Percentiles rank a stretch among this genome's conserved stretches.
Conservation (phyloP, 2,113 vertebrate genomes). For the Eira barbara region DNA sequence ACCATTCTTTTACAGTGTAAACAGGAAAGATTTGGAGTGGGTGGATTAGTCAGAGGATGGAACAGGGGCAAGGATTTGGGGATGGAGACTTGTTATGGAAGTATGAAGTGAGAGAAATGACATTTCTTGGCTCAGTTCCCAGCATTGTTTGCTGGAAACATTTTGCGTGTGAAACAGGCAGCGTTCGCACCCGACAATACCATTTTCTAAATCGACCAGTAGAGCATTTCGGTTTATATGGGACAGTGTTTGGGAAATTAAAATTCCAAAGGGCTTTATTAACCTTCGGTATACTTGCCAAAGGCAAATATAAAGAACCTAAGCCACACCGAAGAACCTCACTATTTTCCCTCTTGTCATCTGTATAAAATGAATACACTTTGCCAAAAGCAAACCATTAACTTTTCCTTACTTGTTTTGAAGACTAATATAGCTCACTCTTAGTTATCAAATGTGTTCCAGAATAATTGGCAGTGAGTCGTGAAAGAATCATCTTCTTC, state of each 20-base stretch:
- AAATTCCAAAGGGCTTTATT: slow-evolving; percentile 33
- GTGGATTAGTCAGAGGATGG: slow-evolving; percentile 51
- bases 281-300: background rate
- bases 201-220: background rate
- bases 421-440: background rate
- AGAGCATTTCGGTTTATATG: background rate
- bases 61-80: background rate
- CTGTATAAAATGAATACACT: background rate
- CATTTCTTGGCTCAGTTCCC: slow-evolving; percentile 54
- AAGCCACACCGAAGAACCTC: background rate
- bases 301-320: background rate
- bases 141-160: slow-evolving; percentile 56
- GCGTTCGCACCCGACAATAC: background rate
- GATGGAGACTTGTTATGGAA: slow-evolving; percentile 48
- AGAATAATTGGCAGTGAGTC: background rate
- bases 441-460: background rate
- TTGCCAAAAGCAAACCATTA: background rate
- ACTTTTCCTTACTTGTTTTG: background rate
- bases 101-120: slow-evolving; percentile 34
- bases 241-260: slow-evolving; percentile 3
- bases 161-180: slow-evolving; percentile 15
- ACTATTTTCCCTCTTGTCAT: background rate
- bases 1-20: slow-evolving; percentile 48
- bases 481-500: background rate
- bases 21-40: slow-evolving; percentile 69